Conservation (phyloP, 1,140 invertebrate genomes). For the Megalopta genalis region DNA sequence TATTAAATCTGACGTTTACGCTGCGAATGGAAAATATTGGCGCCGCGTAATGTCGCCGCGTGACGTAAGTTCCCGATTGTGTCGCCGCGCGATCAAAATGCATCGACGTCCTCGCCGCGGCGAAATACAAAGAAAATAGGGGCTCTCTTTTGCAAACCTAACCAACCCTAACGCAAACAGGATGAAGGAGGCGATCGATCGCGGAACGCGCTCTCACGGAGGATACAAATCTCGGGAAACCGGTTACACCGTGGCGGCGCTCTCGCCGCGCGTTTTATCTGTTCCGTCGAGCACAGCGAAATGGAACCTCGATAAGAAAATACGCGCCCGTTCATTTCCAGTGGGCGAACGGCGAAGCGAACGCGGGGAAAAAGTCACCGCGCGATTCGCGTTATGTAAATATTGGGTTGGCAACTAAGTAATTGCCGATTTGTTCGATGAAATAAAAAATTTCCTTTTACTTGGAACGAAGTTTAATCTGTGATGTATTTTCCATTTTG, state of each 20-base stretch:
- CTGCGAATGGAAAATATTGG: neutral
- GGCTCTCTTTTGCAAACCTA: neutral
- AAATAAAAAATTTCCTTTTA: no score
- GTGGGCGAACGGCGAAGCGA: no score
- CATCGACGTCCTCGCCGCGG: neutral
- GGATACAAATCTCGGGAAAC: neutral
- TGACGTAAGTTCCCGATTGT: neutral
- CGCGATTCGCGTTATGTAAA: no score
- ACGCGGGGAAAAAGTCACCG: no score
- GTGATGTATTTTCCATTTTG: no score
- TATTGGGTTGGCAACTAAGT: no score
- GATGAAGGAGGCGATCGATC: neutral
- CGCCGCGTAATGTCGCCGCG: neutral
- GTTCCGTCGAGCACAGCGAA: no score
- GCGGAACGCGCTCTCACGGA: neutral
- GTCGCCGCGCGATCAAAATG: neutral
- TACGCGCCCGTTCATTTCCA: no score
- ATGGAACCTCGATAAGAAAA: no score
- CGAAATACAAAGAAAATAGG: neutral
- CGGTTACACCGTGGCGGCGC: neutral
- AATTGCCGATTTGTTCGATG: no score
- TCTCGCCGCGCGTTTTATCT: neutral
- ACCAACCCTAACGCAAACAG: neutral
- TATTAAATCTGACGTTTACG: neutral
- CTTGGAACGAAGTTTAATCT: no score